These are phyloP conservation scores for Euura saliciscinereae DNA, from an alignment of 1,140 invertebrate genomes.

Conservation along the genomic window DNA sequence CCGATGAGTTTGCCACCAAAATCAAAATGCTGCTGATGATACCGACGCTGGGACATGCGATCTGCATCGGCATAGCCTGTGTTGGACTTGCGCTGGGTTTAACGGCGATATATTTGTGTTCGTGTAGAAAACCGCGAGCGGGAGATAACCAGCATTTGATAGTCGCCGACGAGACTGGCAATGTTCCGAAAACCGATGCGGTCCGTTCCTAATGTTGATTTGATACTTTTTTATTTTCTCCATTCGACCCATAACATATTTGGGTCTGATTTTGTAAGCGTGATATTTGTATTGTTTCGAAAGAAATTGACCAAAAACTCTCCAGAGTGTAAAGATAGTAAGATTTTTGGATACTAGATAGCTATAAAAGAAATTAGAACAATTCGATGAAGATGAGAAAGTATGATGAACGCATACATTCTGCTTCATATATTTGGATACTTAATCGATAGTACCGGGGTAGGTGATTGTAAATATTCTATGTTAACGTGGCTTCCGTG, in stretches of 20 bases:
- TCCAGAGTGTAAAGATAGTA: no score
- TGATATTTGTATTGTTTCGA: no score
- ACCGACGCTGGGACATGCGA: constrained; percentile 58
- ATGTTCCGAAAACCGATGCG: background rate
- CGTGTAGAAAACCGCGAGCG: constrained; percentile 15
- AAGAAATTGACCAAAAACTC: no score
- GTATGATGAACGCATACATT: no score
- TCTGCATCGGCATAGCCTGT: constrained; percentile 58
- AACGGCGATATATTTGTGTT: constrained; percentile 49
- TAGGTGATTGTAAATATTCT: no score
- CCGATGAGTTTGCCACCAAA: constrained; percentile 62
- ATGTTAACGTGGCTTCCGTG: no score
- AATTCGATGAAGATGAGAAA: no score
- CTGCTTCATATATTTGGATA: no score
- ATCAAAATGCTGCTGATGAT: constrained; percentile 63
- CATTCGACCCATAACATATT: background rate
- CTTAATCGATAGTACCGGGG: no score
- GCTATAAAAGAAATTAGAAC: no score
- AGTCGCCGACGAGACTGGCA: constrained; percentile 25
- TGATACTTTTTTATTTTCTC: background rate
- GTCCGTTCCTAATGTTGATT: background rate
- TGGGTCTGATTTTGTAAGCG: background rate
- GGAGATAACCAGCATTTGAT: background rate
- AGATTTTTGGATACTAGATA: no score
- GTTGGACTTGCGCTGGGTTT: constrained; percentile 59